A percentile compares a stretch with the other conserved stretches of the same genome.
Conservation (phyloP, 2,113 vertebrate species). For the Polypterus senegalus region DNA sequence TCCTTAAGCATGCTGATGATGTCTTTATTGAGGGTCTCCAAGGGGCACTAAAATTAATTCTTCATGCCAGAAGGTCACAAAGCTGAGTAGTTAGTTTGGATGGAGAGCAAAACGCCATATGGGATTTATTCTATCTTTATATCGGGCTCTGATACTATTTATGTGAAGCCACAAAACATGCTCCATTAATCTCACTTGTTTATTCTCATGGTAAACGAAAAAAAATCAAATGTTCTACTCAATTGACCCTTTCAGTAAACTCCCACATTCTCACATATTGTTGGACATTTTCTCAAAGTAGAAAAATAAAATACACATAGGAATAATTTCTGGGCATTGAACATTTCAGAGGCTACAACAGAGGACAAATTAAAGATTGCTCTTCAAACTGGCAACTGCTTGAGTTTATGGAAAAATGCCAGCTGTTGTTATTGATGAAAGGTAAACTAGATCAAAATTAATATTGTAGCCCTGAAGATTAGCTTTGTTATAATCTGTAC, state of each 20-base stretch:
- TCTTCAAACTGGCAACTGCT: no score
- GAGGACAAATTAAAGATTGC: no score
- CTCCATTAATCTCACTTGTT: slow-evolving; percentile 2
- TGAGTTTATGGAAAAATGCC: no score
- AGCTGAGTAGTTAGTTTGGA: not conserved
- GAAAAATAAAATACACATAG: not conserved
- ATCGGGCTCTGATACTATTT: not conserved
- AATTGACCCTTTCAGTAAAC: not conserved
- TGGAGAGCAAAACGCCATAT: not conserved
- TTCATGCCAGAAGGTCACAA: not conserved
- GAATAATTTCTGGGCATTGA: no score
- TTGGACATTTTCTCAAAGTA: not conserved
- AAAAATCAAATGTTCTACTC: not conserved
- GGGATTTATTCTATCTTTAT: not conserved
- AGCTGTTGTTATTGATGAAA: no score
- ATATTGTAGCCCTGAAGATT: no score
- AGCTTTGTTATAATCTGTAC: no score
- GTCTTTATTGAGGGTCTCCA: not conserved
- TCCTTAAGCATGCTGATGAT: not conserved
- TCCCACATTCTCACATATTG: not conserved
- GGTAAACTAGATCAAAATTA: no score
- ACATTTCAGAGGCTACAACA: no score
- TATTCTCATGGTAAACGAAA: slow-evolving; percentile 1
- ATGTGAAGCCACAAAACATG: not conserved
- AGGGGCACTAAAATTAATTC: slow-evolving; percentile 1